phyloP scores from a whole-genome alignment of 1,140 invertebrate species.

The Drosophila equinoxialis region DNA sequence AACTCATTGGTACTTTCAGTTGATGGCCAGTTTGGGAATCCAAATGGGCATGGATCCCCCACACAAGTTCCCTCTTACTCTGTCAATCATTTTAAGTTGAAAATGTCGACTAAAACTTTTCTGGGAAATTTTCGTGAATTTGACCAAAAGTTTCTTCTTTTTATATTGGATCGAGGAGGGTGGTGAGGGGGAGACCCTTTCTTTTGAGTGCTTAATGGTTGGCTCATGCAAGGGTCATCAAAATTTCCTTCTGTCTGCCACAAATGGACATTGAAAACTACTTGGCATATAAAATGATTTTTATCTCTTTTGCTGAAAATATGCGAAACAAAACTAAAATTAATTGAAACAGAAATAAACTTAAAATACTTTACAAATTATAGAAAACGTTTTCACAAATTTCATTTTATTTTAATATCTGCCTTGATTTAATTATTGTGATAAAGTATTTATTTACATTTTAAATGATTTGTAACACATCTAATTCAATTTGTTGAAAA shows the following conservation, averaged over 20 bases:
- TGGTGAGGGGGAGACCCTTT: background rate
- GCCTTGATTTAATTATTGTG: too few relatives aligned
- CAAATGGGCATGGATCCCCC: background rate
- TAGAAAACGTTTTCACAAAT: too few relatives aligned
- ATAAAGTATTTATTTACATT: too few relatives aligned
- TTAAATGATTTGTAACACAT: too few relatives aligned
- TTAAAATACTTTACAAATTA: too few relatives aligned
- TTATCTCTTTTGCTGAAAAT: background rate
- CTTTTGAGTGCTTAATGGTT: constrained; percentile 7
- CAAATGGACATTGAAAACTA: background rate
- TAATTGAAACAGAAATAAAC: too few relatives aligned
- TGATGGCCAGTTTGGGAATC: constrained; percentile 1
- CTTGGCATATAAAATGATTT: background rate
- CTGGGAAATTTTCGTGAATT: background rate
- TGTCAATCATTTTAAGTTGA: background rate
- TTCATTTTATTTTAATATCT: too few relatives aligned
- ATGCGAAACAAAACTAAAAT: background rate
- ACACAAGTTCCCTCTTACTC: background rate
- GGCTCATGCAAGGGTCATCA: background rate
- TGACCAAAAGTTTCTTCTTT: background rate
- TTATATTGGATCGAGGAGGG: too few relatives aligned
- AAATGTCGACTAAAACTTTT: background rate
- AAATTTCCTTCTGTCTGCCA: background rate
- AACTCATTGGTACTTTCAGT: constrained; percentile 12
- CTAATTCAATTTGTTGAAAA: too few relatives aligned